These are phyloP conservation scores for Heteromyza rotundicornis DNA, from an alignment of 2,888 invertebrate species.

Conservation along the genomic window DNA sequence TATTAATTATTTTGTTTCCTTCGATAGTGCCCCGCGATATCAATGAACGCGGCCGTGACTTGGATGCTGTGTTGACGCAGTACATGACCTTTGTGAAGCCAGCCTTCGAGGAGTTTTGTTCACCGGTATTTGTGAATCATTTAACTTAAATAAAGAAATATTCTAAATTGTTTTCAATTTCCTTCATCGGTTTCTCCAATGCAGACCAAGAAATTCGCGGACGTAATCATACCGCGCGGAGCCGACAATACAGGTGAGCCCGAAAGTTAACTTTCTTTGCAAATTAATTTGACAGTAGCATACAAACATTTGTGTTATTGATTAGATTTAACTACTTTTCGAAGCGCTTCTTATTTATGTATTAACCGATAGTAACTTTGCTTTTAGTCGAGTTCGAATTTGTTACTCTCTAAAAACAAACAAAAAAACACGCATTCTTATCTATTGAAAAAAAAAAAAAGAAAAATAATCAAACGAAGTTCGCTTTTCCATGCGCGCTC, in stretches of 20 bases:
- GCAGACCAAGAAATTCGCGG: constrained; percentile 99
- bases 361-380: neutral
- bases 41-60: constrained; percentile 89
- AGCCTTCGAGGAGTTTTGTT: constrained; percentile 99
- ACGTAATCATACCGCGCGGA: constrained; percentile 98
- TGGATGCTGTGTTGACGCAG: constrained; percentile 93
- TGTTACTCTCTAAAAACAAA: too few species aligned
- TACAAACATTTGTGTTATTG: neutral
- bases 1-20: constrained; percentile 8
- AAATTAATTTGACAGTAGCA: neutral
- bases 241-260: constrained; percentile 96
- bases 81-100: constrained; percentile 99
- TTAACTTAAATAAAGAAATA: neutral
- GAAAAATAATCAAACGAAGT: too few species aligned
- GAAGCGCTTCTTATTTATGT: neutral
- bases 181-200: too few species aligned
- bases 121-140: constrained; percentile 71
- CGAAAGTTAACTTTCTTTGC: neutral
- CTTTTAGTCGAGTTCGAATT: neutral
- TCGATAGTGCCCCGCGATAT: constrained; percentile 96
- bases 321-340: constrained; percentile 13
- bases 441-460: neutral
- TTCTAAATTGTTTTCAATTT: too few species aligned
- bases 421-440: neutral
- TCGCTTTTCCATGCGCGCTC: too few species aligned